These are phyloP conservation scores for Delichon dasypus DNA, from an alignment of 2,797 vertebrate species.

Conservation along the genomic window DNA sequence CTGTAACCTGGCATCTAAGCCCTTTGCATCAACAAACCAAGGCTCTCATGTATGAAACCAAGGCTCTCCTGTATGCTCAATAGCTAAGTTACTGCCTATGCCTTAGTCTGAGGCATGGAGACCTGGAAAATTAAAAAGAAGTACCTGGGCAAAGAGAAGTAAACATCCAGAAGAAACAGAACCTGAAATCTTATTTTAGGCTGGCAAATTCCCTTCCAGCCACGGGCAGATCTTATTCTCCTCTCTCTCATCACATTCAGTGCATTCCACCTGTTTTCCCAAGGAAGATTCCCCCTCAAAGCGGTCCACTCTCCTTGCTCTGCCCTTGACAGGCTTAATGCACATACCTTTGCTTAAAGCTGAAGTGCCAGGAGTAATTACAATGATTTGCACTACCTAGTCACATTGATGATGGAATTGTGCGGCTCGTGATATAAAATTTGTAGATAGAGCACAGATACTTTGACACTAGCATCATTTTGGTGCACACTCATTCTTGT, in stretches of 20 bases:
- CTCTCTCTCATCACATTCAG: neutral
- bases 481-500: neutral
- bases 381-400: neutral
- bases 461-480: neutral
- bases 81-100: neutral
- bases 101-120: neutral
- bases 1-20: neutral
- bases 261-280: neutral
- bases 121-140: neutral
- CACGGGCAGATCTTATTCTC: neutral
- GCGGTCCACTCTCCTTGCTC: neutral
- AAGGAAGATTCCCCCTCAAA: neutral
- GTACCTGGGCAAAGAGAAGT: neutral
- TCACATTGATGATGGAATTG: neutral
- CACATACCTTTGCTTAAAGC: neutral
- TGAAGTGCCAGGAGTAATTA: neutral
- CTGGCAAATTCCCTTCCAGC: neutral
- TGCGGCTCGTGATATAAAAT: neutral
- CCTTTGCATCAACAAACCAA: neutral
- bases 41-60: neutral
- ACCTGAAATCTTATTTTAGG: neutral
- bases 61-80: neutral
- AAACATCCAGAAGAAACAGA: neutral
- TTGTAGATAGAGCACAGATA: neutral
- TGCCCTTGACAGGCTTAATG: neutral